Evolutionary conservation across 2,797 vertebrate species (phyloP), one percentile per base, ranked within the genome.

Genomic region (Nyctalus aviator): DNA sequence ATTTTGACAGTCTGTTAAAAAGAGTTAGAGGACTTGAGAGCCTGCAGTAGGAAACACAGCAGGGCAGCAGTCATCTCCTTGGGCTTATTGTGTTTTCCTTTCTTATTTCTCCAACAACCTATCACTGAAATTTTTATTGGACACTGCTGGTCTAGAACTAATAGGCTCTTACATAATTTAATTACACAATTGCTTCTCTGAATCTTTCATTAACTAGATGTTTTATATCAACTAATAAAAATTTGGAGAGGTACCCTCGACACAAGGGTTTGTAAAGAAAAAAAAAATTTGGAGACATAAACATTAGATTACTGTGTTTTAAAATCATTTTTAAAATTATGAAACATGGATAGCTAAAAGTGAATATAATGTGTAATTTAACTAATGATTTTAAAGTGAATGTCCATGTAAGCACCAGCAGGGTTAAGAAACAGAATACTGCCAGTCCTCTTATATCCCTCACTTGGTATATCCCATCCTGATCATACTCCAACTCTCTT

Each of bases 1-100:
- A 98, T 97, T 98, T 98, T 97, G 97, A 77, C n/a, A 94, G 86
- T 81, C 79, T 96, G 90, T 69, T 93, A 84, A 73, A 96, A 93
- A n/a, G 93, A 97, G 50, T 96, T 18, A 17, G n/a, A 32, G n/a
- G 72, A 50, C 20, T 23, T 21, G 48, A 50, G n/a, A 53, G n/a
- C 48, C 75, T 32, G 20, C 12, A n/a, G 48, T 1, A 11, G n/a
- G 48, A 50, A 35, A 21, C 1, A 12, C 30, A 30, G n/a, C n/a
- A 18, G 48, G 10, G 30, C 10, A 32, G 3, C 7, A 8, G 48
- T 12, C 11, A 12, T 53, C n/a, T 23, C n/a, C n/a, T 32, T 32
- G 6, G 10, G 75, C 20, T 77, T 21, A 50, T 35, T 1, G n/a
- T 20, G 12, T 48, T 77, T 77, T 76, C 48, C 18, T 76, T 76